Conservation (phyloP, 2,113 vertebrate genomes). For the Seriola quinqueradiata region DNA sequence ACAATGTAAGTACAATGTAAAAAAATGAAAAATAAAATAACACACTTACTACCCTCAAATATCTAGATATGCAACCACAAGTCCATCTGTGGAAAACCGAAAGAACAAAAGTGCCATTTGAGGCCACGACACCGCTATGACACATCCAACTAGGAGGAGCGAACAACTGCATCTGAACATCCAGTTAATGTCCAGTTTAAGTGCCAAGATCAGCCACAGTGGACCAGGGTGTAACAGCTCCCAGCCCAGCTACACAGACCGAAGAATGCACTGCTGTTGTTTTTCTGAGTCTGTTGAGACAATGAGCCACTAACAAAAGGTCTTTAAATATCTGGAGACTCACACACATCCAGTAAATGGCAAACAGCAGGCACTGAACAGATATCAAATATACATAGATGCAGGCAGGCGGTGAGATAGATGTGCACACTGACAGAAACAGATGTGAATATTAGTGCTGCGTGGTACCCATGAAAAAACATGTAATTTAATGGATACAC, state of each 20-base stretch:
- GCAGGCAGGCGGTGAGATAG: background rate
- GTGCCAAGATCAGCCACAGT: conserved; percentile 52
- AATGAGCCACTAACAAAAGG: conserved; percentile 10
- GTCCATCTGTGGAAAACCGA: background rate
- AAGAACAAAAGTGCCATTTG: background rate
- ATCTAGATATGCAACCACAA: background rate
- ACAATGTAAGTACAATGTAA: background rate
- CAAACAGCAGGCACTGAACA: background rate
- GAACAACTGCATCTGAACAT: background rate
- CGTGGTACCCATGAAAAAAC: background rate
- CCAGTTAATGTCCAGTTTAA: conserved; percentile 33
- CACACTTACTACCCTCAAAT: background rate
- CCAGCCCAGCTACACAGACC: conserved; percentile 35
- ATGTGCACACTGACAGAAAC: background rate
- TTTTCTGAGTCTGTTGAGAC: conserved; percentile 14
- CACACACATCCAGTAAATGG: background rate
- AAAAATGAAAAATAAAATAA: background rate
- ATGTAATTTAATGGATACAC: background rate
- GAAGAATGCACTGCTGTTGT: conserved; percentile 40
- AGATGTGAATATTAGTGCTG: background rate
- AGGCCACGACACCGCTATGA: conserved; percentile 6
- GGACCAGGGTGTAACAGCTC: conserved; percentile 51
- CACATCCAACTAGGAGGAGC: background rate
- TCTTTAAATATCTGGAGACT: background rate
- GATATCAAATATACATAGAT: background rate